Conservation (phyloP, 2,797 vertebrate species). For the Avahi laniger region DNA sequence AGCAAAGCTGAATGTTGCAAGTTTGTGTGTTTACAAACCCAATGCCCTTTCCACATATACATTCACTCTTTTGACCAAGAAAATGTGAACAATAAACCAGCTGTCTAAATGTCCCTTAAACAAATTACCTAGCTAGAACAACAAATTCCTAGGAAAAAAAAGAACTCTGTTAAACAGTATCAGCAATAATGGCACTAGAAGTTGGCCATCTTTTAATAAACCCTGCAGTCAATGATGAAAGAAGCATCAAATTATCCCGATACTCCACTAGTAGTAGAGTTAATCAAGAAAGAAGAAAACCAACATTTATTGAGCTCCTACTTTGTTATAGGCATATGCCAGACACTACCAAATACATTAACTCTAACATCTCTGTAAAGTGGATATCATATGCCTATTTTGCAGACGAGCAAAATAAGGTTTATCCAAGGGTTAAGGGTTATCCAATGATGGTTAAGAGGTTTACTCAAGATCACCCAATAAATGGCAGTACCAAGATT, state of each 20-base stretch:
- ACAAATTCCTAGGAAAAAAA: conserved; percentile 32
- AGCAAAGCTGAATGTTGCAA: conserved; percentile 30
- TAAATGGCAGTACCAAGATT: conserved; percentile 9
- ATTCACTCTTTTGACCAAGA: conserved; percentile 38
- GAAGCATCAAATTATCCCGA: not conserved
- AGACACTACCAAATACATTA: not conserved
- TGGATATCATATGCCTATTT: not conserved
- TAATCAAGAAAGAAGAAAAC: conserved; percentile 30
- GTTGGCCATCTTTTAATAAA: conserved; percentile 28
- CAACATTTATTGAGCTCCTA: not conserved
- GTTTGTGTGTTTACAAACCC: conserved; percentile 33
- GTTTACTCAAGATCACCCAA: not conserved
- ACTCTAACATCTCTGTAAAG: not conserved
- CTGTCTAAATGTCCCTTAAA: conserved; percentile 29
- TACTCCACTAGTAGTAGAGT: not conserved
- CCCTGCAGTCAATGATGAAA: not conserved
- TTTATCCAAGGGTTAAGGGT: not conserved
- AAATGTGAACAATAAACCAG: conserved; percentile 7
- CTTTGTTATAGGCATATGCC: not conserved
- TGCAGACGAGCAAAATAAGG: conserved; percentile 39
- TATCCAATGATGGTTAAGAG: not conserved
- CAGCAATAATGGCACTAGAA: not conserved
- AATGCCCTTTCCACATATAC: not conserved
- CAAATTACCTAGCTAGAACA: conserved; percentile 12
- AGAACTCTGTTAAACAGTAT: conserved; percentile 36